These are phyloP conservation scores for Pungitius pungitius DNA, from an alignment of 2,113 vertebrate genomes.

Conservation along the genomic window DNA sequence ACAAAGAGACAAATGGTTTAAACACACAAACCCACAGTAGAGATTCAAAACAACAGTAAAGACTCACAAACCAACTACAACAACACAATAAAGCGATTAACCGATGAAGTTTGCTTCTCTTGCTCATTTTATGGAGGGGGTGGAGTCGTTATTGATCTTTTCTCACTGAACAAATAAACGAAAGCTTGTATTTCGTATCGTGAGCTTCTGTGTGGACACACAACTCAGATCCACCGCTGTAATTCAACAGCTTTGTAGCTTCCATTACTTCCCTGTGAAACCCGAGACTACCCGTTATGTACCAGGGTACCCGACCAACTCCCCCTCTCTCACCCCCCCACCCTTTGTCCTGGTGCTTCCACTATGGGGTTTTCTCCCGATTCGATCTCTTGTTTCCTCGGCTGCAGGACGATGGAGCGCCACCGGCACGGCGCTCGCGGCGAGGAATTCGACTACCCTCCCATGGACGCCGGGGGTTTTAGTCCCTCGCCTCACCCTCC, in stretches of 20 bases:
- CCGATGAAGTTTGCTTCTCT: not conserved
- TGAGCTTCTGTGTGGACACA: too few relatives aligned
- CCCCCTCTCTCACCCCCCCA: too few relatives aligned
- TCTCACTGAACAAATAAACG: not conserved
- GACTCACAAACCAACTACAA: too few relatives aligned
- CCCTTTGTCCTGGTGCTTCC: not conserved
- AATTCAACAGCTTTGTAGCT: slow-evolving; percentile 7
- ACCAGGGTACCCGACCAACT: slow-evolving; percentile 9
- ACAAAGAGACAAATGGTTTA: not conserved
- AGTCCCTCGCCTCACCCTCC: slow-evolving; percentile 76
- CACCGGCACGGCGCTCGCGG: slow-evolving; percentile 66
- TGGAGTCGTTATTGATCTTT: not conserved
- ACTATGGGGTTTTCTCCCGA: not conserved
- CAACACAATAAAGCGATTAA: not conserved
- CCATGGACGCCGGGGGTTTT: slow-evolving; percentile 78
- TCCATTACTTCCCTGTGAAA: slow-evolving; percentile 19
- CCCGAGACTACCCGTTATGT: not conserved
- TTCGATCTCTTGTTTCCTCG: slow-evolving; percentile 10
- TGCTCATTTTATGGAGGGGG: too few relatives aligned
- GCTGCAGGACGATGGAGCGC: slow-evolving; percentile 71
- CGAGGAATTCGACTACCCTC: slow-evolving; percentile 82
- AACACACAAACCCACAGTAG: too few relatives aligned
- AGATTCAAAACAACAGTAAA: too few relatives aligned
- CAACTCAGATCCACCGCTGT: not conserved
- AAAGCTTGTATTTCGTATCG: not conserved